These are phyloP conservation scores for Bombus polaris DNA, from an alignment of 1,140 invertebrate species.

Conservation along the genomic window DNA sequence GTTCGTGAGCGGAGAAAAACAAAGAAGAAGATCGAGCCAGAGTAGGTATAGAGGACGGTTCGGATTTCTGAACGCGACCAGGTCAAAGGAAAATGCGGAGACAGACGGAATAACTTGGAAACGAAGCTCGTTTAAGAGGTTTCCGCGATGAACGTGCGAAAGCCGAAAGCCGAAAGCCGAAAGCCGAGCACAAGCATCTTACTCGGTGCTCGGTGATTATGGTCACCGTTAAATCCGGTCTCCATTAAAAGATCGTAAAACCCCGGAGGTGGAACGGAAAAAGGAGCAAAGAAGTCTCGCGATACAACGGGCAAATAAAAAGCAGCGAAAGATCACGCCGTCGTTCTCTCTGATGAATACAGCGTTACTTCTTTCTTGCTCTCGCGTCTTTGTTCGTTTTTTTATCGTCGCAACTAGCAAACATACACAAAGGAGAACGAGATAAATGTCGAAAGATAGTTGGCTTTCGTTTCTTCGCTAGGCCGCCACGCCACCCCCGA, in stretches of 20 bases:
- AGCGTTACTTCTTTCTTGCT: background rate
- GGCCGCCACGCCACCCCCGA: constrained; percentile 58
- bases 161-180: constrained; percentile 15
- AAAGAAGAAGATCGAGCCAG: constrained; percentile 5
- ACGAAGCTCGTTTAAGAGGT: constrained; percentile 39
- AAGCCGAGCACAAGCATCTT: constrained; percentile 48
- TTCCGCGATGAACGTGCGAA: constrained; percentile 43
- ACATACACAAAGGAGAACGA: background rate
- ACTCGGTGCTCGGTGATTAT: constrained; percentile 52
- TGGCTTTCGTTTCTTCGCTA: constrained; percentile 30
- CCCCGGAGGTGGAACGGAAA: constrained; percentile 21
- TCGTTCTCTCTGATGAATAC: background rate
- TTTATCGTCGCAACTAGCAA: background rate
- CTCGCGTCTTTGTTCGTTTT: background rate
- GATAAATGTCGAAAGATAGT: constrained; percentile 29
- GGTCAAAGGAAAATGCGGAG: background rate
- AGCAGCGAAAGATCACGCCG: constrained; percentile 24
- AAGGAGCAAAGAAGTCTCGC: constrained; percentile 43
- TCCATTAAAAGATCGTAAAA: constrained; percentile 75
- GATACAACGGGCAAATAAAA: constrained; percentile 47
- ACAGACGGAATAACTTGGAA: background rate
- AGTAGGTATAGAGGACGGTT: background rate
- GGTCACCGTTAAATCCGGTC: constrained; percentile 66
- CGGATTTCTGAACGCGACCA: constrained; percentile 16
- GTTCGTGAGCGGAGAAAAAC: constrained; percentile 25